Base-by-base conservation (phyloP, 2,888 invertebrate species). In the Dryocosmus kuriphilus region DNA sequence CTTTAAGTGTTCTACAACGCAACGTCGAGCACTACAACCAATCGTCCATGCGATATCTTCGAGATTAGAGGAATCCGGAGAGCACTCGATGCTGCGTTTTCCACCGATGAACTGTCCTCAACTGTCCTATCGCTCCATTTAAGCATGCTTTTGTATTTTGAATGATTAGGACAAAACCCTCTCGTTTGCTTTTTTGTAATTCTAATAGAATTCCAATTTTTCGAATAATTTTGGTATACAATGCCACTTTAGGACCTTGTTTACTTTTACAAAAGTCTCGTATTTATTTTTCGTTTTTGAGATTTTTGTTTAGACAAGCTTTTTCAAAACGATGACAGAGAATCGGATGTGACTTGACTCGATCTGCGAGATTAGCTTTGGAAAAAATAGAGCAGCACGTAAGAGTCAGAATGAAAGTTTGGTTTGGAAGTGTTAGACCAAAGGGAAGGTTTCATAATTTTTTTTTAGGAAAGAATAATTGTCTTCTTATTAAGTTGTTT, bases 1-100 rank as follows among this genome's bases (percentile, higher is more conserved):
- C 80, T 55, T 81, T 79, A 81, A 81, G 83, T 82, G 82, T 83
- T 83, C 38, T 16, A 16, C 14, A 41, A 41, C 14, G 16, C 80
- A 67, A 82, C 80, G 79, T 79, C 76, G 79, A 80, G 83, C 75
- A 81, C 83, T 81, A 78, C 83, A 79, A 81, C 82, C 83, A 84
- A 84, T 84, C 84, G 79, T 80, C 77, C 78, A 79, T 74, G 77
- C 80, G 82, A 84, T 82, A 82, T 83, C 82, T 81, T 77, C 51
- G 74, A 84, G 82, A 81, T 83, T 82, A 83, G 79, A 79, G 79
- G 77, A 79, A 77, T 81, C 79, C 76, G 77, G 81, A 81, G 82
- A 77, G 77, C 80, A 79, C 81, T 78, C 79, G 77, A 80, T 82
- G 79, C 81, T 82, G 81, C 78, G 78, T 81, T 81, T 81, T 79